Percentiles rank a stretch among this genome's conserved stretches.
Evolutionary conservation across 2,113 vertebrate genomes (phyloP).

Genomic region (Corythoichthys haematopterus): DNA sequence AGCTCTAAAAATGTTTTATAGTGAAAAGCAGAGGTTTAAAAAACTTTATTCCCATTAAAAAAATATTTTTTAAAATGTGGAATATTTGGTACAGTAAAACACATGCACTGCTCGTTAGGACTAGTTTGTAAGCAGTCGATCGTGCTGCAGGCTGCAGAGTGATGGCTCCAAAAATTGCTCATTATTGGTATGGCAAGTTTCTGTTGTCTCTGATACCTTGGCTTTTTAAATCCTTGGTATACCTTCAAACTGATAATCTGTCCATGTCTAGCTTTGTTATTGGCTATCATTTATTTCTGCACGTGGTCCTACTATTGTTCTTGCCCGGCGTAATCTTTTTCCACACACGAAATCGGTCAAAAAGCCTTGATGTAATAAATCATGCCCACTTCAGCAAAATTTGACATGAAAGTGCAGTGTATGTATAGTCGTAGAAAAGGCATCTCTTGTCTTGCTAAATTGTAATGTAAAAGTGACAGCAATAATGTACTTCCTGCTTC

Average conservation of each 20-base stretch:
- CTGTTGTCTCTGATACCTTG: no score
- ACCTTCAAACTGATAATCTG: neutral
- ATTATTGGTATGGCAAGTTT: no score
- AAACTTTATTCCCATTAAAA: no score
- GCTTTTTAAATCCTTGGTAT: no score
- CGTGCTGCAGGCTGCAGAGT: no score
- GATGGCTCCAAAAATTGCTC: no score
- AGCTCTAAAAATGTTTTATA: no score
- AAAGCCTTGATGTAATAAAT: neutral
- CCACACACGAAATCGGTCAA: neutral
- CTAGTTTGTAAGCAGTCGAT: no score
- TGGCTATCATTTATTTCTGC: neutral
- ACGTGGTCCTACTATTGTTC: neutral
- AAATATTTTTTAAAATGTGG: no score
- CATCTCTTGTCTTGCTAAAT: neutral
- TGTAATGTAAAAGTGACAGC: neutral
- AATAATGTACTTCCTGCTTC: conserved; percentile 44
- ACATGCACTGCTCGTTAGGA: no score
- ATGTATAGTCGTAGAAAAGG: neutral
- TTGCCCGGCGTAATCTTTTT: neutral
- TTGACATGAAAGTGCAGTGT: neutral
- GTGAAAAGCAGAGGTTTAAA: no score
- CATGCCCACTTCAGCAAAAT: neutral
- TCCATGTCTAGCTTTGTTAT: neutral
- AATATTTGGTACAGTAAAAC: no score